These are phyloP conservation scores for Hirtodrosophila confusa DNA, from an alignment of 2,888 invertebrate species.

Conservation along the genomic window DNA sequence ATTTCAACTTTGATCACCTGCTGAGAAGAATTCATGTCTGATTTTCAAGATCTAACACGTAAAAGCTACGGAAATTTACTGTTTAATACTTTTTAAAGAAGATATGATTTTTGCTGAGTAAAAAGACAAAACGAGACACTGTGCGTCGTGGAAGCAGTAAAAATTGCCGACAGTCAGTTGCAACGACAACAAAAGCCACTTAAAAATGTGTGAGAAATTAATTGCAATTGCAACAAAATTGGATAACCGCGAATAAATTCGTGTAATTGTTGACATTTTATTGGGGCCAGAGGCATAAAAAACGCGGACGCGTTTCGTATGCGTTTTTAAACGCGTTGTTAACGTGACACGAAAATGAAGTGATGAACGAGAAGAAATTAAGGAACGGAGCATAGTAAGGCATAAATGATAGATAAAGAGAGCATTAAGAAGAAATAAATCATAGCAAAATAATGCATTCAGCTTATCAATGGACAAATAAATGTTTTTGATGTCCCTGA, in stretches of 20 bases:
- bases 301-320: slow-evolving; percentile 12
- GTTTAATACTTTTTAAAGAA: no score
- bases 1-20: no score
- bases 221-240: slow-evolving; percentile 64
- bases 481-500: no score
- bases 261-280: slow-evolving; percentile 40
- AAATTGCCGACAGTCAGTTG: background rate
- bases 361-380: background rate
- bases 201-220: slow-evolving; percentile 68
- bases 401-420: no score
- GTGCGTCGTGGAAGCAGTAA: slow-evolving; percentile 2
- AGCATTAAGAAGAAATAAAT: background rate
- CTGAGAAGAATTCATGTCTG: no score
- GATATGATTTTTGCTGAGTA: no score
- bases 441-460: no score
- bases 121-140: no score
- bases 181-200: slow-evolving; percentile 43
- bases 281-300: slow-evolving; percentile 21
- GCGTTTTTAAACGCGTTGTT: slow-evolving; percentile 35
- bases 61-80: no score
- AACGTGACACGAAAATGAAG: slow-evolving; percentile 29
- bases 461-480: no score
- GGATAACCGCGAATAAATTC: slow-evolving; percentile 69
- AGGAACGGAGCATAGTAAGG: background rate
- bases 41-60: no score